Evolutionary conservation across 2,113 vertebrate genomes (phyloP).

Genomic region (Microcebus griseorufus): DNA sequence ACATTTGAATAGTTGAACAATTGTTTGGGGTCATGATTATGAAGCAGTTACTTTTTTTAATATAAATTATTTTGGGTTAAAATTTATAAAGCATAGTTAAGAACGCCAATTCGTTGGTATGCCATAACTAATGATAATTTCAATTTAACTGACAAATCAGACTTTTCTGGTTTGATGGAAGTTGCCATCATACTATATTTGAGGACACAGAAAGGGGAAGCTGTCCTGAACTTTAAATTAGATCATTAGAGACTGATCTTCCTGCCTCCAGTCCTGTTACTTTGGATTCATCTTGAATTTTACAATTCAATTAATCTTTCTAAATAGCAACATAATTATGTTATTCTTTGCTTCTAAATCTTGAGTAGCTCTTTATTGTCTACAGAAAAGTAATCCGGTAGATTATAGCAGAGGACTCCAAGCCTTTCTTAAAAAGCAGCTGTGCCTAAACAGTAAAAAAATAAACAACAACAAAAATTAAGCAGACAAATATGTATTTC

Average conservation of each 20-base stretch:
- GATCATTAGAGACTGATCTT: not conserved
- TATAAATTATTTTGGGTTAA: not conserved
- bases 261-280: not conserved
- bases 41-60: not conserved
- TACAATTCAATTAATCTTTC: constrained; percentile 44
- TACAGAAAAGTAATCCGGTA: not conserved
- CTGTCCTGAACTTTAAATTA: not conserved
- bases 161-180: not conserved
- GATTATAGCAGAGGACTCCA: not conserved
- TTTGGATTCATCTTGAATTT: not conserved
- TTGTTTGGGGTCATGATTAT: constrained; percentile 1
- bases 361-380: not conserved
- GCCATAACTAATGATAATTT: not conserved
- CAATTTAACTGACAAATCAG: not conserved
- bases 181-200: not conserved
- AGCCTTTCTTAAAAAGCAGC: not conserved
- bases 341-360: not conserved
- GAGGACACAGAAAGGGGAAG: not conserved
- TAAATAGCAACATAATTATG: constrained; percentile 12
- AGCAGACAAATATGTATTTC: not conserved
- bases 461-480: not conserved
- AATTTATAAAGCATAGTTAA: not conserved
- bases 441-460: not conserved
- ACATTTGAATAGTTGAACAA: not conserved
- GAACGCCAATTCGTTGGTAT: not conserved